These are phyloP conservation scores for Galerucella pusilla DNA, from an alignment of 2,888 invertebrate genomes.

Conservation along the genomic window DNA sequence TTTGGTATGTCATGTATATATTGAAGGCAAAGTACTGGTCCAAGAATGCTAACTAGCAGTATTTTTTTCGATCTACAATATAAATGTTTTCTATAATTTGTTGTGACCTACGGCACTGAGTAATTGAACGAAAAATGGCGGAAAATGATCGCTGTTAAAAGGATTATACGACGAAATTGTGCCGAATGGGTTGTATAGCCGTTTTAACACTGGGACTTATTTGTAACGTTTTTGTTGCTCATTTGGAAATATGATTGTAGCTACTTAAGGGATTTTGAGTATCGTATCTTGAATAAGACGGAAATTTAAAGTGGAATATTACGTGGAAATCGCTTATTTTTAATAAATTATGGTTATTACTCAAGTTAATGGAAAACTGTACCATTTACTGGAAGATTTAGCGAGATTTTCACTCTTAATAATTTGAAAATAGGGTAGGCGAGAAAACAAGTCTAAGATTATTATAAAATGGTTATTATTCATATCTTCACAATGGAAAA, in stretches of 20 bases:
- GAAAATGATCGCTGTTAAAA: neutral
- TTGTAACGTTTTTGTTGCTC: constrained; percentile 11
- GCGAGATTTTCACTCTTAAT: too few relatives aligned
- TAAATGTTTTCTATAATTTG: neutral
- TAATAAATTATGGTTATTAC: neutral
- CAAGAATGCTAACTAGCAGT: too few relatives aligned
- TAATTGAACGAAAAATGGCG: constrained; percentile 1
- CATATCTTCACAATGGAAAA: too few relatives aligned
- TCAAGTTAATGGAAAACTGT: too few relatives aligned
- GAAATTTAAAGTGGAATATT: neutral
- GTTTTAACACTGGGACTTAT: neutral
- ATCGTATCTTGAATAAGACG: neutral
- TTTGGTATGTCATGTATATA: too few relatives aligned
- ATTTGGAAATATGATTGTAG: constrained; percentile 8
- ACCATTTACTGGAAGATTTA: too few relatives aligned
- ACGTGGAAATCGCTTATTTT: neutral
- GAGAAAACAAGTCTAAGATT: too few relatives aligned
- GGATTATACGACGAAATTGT: constrained; percentile 1
- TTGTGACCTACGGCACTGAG: neutral
- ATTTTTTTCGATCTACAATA: too few relatives aligned
- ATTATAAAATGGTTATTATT: too few relatives aligned
- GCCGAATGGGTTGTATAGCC: constrained; percentile 11
- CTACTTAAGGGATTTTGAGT: neutral
- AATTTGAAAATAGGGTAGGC: too few relatives aligned
- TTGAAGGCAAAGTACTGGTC: too few relatives aligned